These are phyloP conservation scores for Cataglyphis cursor DNA, from an alignment of 2,888 invertebrate genomes.

Conservation along the genomic window DNA sequence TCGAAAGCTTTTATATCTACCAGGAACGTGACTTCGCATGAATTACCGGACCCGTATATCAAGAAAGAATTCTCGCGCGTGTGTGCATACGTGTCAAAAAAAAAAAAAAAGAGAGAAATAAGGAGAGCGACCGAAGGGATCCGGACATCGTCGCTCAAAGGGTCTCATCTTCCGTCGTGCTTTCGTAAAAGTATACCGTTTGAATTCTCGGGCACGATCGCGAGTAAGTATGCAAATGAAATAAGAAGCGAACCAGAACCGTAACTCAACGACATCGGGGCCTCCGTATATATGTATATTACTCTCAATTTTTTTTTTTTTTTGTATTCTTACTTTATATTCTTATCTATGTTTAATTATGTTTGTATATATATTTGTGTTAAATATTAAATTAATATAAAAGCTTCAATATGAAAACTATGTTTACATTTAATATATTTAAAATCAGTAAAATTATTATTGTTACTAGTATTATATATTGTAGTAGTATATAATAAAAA, in stretches of 20 bases:
- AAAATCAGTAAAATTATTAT: background rate
- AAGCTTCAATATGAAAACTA: background rate
- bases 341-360: slow-evolving; percentile 9
- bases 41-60: slow-evolving; percentile 80
- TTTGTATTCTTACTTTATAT: background rate
- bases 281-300: background rate
- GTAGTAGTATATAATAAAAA: background rate
- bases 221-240: slow-evolving; percentile 81
- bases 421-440: background rate
- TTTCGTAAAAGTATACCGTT: slow-evolving; percentile 67
- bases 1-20: slow-evolving; percentile 19
- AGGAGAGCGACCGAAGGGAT: slow-evolving; percentile 48
- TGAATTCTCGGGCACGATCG: slow-evolving; percentile 73
- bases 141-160: slow-evolving; percentile 68
- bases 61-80: slow-evolving; percentile 69
- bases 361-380: background rate
- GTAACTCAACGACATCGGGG: slow-evolving; percentile 30
- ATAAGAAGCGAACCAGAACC: slow-evolving; percentile 63
- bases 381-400: background rate
- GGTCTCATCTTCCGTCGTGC: slow-evolving; percentile 76
- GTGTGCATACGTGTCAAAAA: slow-evolving; percentile 63
- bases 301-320: background rate
- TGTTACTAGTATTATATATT: background rate
- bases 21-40: slow-evolving; percentile 82
- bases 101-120: slow-evolving; percentile 58